Conservation (phyloP, 2,797 vertebrate genomes). For the Gastrophryne carolinensis region DNA sequence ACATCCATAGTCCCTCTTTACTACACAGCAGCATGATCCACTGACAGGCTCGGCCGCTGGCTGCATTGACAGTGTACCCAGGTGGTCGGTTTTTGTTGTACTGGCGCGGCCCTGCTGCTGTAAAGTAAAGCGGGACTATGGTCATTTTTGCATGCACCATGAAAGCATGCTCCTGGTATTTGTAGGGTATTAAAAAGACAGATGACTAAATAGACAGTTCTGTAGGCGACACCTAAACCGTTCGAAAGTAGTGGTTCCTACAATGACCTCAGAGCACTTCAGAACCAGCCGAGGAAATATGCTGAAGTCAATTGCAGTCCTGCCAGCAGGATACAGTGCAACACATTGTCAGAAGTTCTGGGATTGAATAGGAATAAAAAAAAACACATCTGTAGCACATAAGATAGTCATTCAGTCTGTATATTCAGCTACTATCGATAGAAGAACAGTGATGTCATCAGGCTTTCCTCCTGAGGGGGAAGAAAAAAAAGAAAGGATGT, state of each 20-base stretch:
- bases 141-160: no score
- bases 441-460: slow-evolving; percentile 97
- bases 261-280: slow-evolving; percentile 59
- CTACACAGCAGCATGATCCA: no score
- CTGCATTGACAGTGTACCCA: no score
- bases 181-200: not conserved
- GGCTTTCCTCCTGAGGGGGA: slow-evolving; percentile 88
- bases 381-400: slow-evolving; percentile 37
- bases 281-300: slow-evolving; percentile 61
- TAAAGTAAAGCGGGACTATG: no score
- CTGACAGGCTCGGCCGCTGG: no score
- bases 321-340: slow-evolving; percentile 74
- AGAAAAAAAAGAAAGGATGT: not conserved
- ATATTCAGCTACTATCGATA: slow-evolving; percentile 97
- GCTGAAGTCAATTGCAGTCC: slow-evolving; percentile 65
- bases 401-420: slow-evolving; percentile 79
- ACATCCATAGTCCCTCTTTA: no score
- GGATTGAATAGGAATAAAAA: slow-evolving; percentile 17
- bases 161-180: not conserved
- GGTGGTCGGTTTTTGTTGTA: no score
- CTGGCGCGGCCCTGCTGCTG: no score
- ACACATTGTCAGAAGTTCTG: slow-evolving; percentile 49
- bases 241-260: slow-evolving; percentile 66
- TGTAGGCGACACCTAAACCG: slow-evolving; percentile 61
- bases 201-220: slow-evolving; percentile 48